Conservation (phyloP, 2,113 vertebrate genomes). For the Tympanuchus pallidicinctus region DNA sequence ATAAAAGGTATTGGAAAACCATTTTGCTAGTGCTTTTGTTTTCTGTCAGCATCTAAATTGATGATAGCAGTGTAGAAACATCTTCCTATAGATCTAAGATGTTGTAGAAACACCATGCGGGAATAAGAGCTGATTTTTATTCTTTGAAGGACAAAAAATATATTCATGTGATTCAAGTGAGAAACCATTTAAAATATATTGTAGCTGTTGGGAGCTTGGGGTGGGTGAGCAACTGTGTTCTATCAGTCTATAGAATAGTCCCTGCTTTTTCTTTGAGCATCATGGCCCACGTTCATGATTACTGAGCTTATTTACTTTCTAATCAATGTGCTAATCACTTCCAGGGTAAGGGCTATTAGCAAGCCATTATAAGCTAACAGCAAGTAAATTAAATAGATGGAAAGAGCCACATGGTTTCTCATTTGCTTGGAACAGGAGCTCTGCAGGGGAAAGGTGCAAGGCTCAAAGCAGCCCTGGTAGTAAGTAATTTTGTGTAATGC, state of each 20-base stretch:
- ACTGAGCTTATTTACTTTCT: constrained; percentile 19
- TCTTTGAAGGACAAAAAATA: not conserved
- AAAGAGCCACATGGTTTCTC: not conserved
- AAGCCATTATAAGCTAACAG: not conserved
- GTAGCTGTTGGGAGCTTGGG: not conserved
- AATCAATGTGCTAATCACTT: constrained; percentile 13
- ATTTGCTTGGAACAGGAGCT: not conserved
- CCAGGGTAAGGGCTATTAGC: not conserved
- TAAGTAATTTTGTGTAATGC: not conserved
- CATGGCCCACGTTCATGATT: not conserved
- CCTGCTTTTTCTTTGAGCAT: not conserved
- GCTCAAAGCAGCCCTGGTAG: not conserved
- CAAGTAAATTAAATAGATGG: constrained; percentile 1
- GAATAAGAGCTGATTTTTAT: not conserved
- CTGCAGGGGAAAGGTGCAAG: not conserved
- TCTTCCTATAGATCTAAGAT: not conserved
- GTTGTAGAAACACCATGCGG: not conserved
- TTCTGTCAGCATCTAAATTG: not conserved
- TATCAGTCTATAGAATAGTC: not conserved
- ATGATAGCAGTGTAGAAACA: not conserved
- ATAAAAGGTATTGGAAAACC: not conserved
- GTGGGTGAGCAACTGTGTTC: not conserved
- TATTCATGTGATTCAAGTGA: not conserved
- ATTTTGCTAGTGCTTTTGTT: not conserved
- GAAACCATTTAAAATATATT: not conserved